Conservation (phyloP, 2,113 vertebrate genomes). For the Callospermophilus lateralis region DNA sequence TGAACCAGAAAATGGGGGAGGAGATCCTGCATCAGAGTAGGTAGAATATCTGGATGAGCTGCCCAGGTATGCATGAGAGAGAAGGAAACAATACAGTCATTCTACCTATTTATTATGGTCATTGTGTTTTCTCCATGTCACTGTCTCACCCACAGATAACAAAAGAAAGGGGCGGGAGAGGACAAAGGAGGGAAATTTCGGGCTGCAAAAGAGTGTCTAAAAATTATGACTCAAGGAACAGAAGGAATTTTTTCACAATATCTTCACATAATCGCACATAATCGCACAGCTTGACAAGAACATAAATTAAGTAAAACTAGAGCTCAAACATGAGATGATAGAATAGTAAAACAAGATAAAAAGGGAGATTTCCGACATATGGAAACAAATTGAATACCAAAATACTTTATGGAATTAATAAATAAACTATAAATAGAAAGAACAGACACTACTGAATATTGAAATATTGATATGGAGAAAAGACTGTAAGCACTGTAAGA, state of each 20-base stretch:
- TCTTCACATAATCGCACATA: constrained; percentile 61
- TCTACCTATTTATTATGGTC: not conserved
- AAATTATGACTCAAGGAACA: constrained; percentile 55
- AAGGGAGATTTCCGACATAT: constrained; percentile 37
- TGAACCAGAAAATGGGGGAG: not conserved
- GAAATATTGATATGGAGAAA: constrained; percentile 24
- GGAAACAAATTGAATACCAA: constrained; percentile 69
- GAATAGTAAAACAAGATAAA: constrained; percentile 57
- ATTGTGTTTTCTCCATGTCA: not conserved
- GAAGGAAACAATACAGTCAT: not conserved
- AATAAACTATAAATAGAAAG: constrained; percentile 74
- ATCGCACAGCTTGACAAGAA: constrained; percentile 61
- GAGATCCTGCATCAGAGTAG: not conserved
- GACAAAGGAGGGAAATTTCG: not conserved
- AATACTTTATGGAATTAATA: constrained; percentile 74
- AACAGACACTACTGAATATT: constrained; percentile 33
- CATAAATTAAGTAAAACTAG: constrained; percentile 73
- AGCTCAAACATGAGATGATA: constrained; percentile 69
- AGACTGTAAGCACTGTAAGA: constrained; percentile 32
- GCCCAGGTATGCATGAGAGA: not conserved
- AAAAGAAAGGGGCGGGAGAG: not conserved
- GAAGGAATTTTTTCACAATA: constrained; percentile 53
- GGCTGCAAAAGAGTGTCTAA: constrained; percentile 41
- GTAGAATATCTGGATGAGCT: not conserved
- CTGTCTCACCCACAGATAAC: not conserved